These are phyloP conservation scores for Melanocharis versteri DNA, from an alignment of 2,113 vertebrate genomes.

Conservation along the genomic window DNA sequence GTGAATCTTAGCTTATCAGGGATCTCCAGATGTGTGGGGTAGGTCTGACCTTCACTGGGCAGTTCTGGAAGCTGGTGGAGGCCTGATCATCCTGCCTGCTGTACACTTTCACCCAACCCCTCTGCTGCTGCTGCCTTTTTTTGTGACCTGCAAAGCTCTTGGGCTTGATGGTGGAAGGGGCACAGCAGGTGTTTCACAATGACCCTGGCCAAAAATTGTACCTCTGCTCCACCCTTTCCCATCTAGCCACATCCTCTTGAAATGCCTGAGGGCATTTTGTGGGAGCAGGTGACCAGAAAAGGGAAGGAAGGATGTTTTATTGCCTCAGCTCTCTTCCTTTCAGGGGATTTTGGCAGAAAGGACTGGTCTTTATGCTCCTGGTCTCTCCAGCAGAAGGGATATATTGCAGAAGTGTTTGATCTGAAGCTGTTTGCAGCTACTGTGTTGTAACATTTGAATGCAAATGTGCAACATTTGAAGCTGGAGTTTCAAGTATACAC, in stretches of 20 bases:
- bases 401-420: background rate
- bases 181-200: background rate
- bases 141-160: background rate
- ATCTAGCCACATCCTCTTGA: background rate
- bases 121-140: background rate
- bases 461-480: background rate
- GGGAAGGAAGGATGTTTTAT: slow-evolving; percentile 47
- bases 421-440: background rate
- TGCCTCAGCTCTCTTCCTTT: slow-evolving; percentile 28
- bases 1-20: background rate
- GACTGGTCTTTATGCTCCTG: background rate
- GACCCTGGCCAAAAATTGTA: background rate
- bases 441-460: background rate
- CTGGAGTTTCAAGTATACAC: background rate
- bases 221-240: slow-evolving; percentile 17
- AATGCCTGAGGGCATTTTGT: background rate
- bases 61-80: background rate
- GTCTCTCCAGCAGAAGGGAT: background rate
- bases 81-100: background rate
- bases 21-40: background rate
- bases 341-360: slow-evolving; percentile 16
- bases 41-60: background rate
- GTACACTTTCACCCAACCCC: rapidly evolving
- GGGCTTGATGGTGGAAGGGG: background rate
- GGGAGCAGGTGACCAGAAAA: background rate